A percentile compares a stretch with the other conserved stretches of the same genome.
Evolutionary conservation across 2,888 invertebrate genomes (phyloP).

Genomic region (Thymelicus lineola): DNA sequence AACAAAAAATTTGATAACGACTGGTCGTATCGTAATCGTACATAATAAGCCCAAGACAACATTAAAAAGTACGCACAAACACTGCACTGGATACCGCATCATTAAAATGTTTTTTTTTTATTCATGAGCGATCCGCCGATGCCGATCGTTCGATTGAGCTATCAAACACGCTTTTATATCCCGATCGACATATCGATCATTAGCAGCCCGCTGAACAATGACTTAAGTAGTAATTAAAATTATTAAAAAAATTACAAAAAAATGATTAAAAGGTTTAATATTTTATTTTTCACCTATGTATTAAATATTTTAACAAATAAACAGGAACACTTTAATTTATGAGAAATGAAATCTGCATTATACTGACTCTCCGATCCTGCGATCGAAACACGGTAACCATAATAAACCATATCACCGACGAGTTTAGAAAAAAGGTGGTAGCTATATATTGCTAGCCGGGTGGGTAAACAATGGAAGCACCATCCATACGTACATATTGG

Average conservation of each 20-base stretch:
- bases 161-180: slow-evolving; percentile 58
- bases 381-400: too few species aligned
- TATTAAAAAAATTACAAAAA: not conserved
- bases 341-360: too few species aligned
- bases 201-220: slow-evolving; percentile 44
- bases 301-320: too few species aligned
- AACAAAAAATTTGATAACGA: not conserved
- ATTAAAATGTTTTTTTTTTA: slow-evolving; percentile 68
- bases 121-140: slow-evolving; percentile 61
- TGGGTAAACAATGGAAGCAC: too few species aligned
- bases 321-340: too few species aligned
- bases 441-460: too few species aligned
- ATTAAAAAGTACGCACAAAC: not conserved
- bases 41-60: not conserved
- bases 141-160: slow-evolving; percentile 62
- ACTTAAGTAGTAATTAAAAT: slow-evolving; percentile 44
- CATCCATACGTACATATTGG: too few species aligned
- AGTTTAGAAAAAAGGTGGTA: too few species aligned
- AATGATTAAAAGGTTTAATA: too few species aligned
- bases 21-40: slow-evolving; percentile 7
- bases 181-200: slow-evolving; percentile 51
- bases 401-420: too few species aligned
- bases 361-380: too few species aligned
- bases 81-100: slow-evolving; percentile 47
- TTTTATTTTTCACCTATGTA: too few species aligned